phyloP scores from a whole-genome alignment of 1,140 invertebrate species.

The Stenopsyche tienmushanensis region DNA sequence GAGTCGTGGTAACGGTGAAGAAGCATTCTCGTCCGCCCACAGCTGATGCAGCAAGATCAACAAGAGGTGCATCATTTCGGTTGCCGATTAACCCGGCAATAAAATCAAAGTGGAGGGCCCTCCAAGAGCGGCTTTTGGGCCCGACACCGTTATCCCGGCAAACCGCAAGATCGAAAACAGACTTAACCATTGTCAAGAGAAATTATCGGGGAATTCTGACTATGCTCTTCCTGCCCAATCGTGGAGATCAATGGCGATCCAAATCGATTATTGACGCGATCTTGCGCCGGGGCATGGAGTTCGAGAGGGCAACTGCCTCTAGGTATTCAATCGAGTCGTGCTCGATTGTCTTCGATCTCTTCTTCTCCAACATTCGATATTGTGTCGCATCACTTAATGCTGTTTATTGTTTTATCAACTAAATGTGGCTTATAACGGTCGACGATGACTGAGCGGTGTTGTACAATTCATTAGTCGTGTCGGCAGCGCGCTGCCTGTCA shows the following conservation, averaged over 20 bases:
- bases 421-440: not conserved
- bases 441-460: too few relatives aligned
- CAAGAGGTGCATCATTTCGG: not conserved
- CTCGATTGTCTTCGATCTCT: not conserved
- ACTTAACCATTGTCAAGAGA: constrained; percentile 3
- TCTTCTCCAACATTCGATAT: not conserved
- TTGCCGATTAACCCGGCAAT: not conserved
- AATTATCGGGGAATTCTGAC: not conserved
- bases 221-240: not conserved
- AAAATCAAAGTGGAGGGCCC: not conserved
- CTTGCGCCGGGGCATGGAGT: constrained; percentile 1
- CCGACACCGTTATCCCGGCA: not conserved
- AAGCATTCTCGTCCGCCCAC: constrained; percentile 19
- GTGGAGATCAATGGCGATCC: constrained; percentile 14
- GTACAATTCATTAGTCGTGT: too few relatives aligned
- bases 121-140: not conserved
- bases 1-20: constrained; percentile 10
- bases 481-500: too few relatives aligned
- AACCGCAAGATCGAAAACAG: not conserved
- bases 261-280: constrained; percentile 15
- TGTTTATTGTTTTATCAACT: not conserved
- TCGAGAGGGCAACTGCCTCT: not conserved
- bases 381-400: not conserved
- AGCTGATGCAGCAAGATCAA: constrained; percentile 1
- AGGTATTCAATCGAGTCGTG: not conserved